A percentile compares a stretch with the other conserved stretches of the same genome.
Evolutionary conservation across 2,888 invertebrate species (phyloP).

Genomic region (Tetanocera ferruginea): DNA sequence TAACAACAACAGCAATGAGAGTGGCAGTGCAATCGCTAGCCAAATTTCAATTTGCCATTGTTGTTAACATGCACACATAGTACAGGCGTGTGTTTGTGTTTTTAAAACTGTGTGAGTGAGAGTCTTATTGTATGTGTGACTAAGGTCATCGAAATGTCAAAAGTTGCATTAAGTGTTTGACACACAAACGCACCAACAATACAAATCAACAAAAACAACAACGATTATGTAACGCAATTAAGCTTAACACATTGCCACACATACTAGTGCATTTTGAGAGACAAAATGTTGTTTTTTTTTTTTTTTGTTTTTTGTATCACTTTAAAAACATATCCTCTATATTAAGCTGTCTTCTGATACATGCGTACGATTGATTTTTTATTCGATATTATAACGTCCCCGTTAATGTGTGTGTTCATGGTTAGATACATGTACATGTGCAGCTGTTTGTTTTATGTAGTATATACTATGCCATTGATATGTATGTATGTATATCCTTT

Average conservation of each 20-base stretch:
- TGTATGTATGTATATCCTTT: not conserved
- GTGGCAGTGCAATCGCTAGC: constrained; percentile 39
- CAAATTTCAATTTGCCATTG: not conserved
- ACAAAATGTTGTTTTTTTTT: not conserved
- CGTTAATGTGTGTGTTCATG: not conserved
- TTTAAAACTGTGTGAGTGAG: constrained; percentile 43
- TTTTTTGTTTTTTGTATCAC: not conserved
- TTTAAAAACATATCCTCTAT: not conserved
- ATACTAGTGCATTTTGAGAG: not conserved
- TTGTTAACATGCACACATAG: not conserved
- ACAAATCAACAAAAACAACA: not conserved
- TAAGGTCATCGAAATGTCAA: constrained; percentile 70
- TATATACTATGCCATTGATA: not conserved
- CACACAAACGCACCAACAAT: constrained; percentile 32
- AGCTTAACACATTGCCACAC: not conserved
- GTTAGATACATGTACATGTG: too few species aligned
- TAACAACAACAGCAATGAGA: constrained; percentile 9
- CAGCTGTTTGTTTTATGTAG: too few species aligned
- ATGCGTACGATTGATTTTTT: constrained; percentile 1
- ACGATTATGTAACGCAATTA: not conserved
- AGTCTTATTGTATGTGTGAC: constrained; percentile 49
- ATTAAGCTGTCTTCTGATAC: too few species aligned
- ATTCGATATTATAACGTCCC: not conserved
- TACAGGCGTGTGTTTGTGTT: constrained; percentile 32
- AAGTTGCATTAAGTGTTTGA: constrained; percentile 62